These are phyloP conservation scores for Desmodus rotundus DNA, from an alignment of 2,113 vertebrate species.

Conservation along the genomic window DNA sequence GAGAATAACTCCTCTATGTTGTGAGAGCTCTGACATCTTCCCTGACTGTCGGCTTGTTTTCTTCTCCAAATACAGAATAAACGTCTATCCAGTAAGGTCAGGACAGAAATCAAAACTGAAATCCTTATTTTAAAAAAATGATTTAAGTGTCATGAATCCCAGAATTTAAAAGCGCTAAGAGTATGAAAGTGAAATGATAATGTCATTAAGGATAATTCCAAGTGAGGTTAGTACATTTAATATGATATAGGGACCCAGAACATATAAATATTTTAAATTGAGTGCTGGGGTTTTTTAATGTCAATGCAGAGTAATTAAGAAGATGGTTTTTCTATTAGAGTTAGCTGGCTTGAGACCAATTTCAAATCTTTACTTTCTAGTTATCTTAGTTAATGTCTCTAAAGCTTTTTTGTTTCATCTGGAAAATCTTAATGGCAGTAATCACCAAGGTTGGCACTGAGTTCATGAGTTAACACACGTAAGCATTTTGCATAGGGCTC, in stretches of 20 bases:
- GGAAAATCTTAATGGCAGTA: not conserved
- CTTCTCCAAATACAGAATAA: not conserved
- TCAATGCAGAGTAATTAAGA: not conserved
- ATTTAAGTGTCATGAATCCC: not conserved
- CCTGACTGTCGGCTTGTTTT: slow-evolving; percentile 14
- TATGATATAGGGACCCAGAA: not conserved
- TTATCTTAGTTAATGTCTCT: not conserved
- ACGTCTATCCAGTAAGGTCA: not conserved
- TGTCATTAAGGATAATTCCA: not conserved
- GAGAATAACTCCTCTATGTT: slow-evolving; percentile 23
- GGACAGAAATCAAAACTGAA: slow-evolving; percentile 19
- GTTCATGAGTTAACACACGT: not conserved
- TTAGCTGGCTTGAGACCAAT: not conserved
- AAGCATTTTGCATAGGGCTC: not conserved
- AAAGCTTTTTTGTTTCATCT: not conserved
- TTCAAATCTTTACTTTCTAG: not conserved
- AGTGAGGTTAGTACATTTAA: not conserved
- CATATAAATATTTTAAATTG: slow-evolving; percentile 1
- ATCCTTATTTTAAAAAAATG: not conserved
- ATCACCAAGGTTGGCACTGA: not conserved
- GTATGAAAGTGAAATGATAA: slow-evolving; percentile 6
- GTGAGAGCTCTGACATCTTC: slow-evolving; percentile 34
- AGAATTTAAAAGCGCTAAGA: not conserved
- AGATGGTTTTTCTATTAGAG: not conserved
- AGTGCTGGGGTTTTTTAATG: not conserved